Evolutionary conservation across 2,888 invertebrate species (phyloP).

Genomic region (Cybosia mesomella): DNA sequence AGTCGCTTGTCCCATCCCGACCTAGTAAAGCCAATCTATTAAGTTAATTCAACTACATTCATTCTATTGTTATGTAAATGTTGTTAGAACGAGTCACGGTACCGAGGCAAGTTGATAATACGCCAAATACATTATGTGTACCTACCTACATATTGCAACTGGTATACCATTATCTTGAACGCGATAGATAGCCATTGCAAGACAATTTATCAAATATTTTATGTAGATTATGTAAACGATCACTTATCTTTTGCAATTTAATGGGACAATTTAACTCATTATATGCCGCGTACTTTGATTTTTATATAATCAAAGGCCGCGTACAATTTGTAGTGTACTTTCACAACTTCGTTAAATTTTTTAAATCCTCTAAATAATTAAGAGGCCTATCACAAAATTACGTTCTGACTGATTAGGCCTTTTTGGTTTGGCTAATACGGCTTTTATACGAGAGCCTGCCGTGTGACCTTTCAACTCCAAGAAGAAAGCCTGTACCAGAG

Average conservation of each 20-base stretch:
- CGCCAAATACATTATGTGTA: conserved; percentile 47
- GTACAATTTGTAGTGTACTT: too few species aligned
- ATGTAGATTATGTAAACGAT: not conserved
- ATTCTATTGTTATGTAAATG: conserved; percentile 78
- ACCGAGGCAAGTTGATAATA: conserved; percentile 48
- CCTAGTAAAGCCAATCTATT: conserved; percentile 75
- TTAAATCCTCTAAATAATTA: too few species aligned
- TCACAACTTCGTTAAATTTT: too few species aligned
- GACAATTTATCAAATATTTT: not conserved
- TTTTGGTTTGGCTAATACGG: too few species aligned
- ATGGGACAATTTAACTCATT: not conserved
- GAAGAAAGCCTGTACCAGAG: too few species aligned
- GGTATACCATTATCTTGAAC: conserved; percentile 23
- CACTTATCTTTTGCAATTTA: conserved; percentile 11
- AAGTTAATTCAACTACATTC: conserved; percentile 74
- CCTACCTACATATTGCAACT: conserved; percentile 27
- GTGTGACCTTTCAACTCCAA: too few species aligned
- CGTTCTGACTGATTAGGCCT: too few species aligned
- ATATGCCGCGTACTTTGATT: too few species aligned
- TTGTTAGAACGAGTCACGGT: conserved; percentile 46
- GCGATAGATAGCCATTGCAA: conserved; percentile 23
- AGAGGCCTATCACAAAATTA: too few species aligned
- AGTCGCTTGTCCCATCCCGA: conserved; percentile 56
- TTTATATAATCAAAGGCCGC: too few species aligned
- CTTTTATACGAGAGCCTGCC: too few species aligned